Conservation (phyloP, 1,140 invertebrate genomes). For the Drosophila bifasciata region DNA sequence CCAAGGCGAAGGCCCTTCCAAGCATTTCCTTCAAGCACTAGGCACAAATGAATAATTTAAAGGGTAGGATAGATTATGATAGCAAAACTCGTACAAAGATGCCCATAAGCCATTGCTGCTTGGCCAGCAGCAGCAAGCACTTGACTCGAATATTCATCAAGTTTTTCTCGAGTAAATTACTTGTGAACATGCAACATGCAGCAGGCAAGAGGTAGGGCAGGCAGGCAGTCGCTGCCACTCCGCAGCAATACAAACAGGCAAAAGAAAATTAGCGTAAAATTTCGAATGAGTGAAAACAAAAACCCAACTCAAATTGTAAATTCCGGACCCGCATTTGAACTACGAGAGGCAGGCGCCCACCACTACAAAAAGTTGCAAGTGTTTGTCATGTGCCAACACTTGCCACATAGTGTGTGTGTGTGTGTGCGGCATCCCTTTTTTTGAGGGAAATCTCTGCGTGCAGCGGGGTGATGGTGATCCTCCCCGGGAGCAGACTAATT, state of each 20-base stretch:
- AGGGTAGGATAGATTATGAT: slow-evolving; percentile 39
- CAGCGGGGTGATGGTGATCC: slow-evolving; percentile 10
- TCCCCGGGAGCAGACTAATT: slow-evolving; percentile 59
- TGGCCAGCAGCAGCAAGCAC: slow-evolving; percentile 7
- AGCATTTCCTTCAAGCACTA: slow-evolving; percentile 31
- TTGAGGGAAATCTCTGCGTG: not conserved
- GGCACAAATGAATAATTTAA: slow-evolving; percentile 49
- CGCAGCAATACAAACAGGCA: slow-evolving; percentile 24
- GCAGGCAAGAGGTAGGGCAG: slow-evolving; percentile 3
- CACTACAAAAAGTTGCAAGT: slow-evolving; percentile 74
- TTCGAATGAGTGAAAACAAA: slow-evolving; percentile 41
- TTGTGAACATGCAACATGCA: slow-evolving; percentile 43
- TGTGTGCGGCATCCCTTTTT: not conserved
- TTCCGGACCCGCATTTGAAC: slow-evolving; percentile 40
- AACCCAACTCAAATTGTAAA: slow-evolving; percentile 25
- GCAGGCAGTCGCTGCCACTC: too few relatives aligned
- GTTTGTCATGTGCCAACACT: slow-evolving; percentile 81
- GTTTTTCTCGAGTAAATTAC: slow-evolving; percentile 33
- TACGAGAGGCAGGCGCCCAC: slow-evolving; percentile 19
- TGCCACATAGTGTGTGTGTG: slow-evolving; percentile 49
- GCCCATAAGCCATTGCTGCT: slow-evolving; percentile 31
- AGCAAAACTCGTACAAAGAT: slow-evolving; percentile 13
- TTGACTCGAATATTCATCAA: slow-evolving; percentile 47
- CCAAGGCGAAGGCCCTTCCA: too few relatives aligned
- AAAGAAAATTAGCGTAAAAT: slow-evolving; percentile 52